Evolutionary conservation across 2,113 vertebrate genomes (phyloP), one percentile per base, ranked within the genome.

Genomic region (Xiphophorus maculatus): DNA sequence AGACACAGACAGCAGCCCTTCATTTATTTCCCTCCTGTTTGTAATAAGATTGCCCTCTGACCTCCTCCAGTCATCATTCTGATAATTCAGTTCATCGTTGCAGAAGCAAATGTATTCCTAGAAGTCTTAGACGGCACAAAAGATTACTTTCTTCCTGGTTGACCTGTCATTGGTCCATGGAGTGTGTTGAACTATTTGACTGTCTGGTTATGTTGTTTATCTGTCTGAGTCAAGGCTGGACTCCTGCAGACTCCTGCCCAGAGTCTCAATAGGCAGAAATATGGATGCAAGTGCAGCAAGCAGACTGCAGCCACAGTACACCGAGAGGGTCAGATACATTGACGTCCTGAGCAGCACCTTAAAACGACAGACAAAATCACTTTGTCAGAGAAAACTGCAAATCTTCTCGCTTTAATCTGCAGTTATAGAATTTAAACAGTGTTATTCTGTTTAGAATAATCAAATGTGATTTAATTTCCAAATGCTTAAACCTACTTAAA

Each of bases 301-400:
- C 15, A 92, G 63, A 79, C 76, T 17, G 27, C 71, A 82, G 78
- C 44, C 73, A n/a, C 83, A 90, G 80, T 92, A 92, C 8, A 93
- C 44, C 0, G 85, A 81, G 79, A 93, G 68, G 22, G 87, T 88
- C 63, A 80, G 22, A 69, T 68, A 69, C 37, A 87, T 17, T 0
- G 93, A 93, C 0, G 25, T 60, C 51, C 85, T 73, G 67, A 91
- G 87, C 78, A 92, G 2, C 69, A 93, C 89, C 91, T 93, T 11
- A 3, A 83, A 74, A 3, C 63, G 75, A 77, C 76, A 70, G 33
- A 69, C 27, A 58, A 63, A 68, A 67, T 62, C 4, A 42, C 42
- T 73, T 29, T 66, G 63, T 25, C 51, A 58, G 51, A 48, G 65
- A 64, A 71, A 54, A 9, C 22, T 64, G 32, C 0, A 42, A 66